A percentile compares a stretch with the other conserved stretches of the same genome.
These are phyloP conservation scores for Andrena dorsata DNA, from an alignment of 2,888 invertebrate species.

Conservation along the genomic window DNA sequence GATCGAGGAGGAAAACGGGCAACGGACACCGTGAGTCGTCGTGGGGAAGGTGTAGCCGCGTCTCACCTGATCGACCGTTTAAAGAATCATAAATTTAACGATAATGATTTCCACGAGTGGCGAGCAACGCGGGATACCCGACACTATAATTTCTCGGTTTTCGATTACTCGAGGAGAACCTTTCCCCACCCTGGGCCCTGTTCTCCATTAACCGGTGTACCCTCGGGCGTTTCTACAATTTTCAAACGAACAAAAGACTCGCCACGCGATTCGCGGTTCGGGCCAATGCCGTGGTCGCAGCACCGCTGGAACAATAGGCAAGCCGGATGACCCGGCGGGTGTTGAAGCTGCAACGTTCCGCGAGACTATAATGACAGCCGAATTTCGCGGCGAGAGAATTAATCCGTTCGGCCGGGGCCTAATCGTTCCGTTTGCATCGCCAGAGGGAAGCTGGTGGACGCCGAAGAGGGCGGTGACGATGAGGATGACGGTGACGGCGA, in stretches of 20 bases:
- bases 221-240: constrained; percentile 48
- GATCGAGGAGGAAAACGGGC: constrained; percentile 18
- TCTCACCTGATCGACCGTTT: constrained; percentile 61
- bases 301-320: too few species aligned
- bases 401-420: constrained; percentile 9
- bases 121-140: constrained; percentile 55
- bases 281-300: background rate
- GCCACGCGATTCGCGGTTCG: constrained; percentile 1
- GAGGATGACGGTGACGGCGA: constrained; percentile 61
- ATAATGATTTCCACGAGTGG: constrained; percentile 61
- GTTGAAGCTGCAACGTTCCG: too few species aligned
- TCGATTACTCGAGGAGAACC: constrained; percentile 55
- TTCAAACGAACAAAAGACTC: constrained; percentile 41
- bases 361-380: too few species aligned
- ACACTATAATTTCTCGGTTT: constrained; percentile 63
- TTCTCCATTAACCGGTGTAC: constrained; percentile 59
- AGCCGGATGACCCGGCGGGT: too few species aligned
- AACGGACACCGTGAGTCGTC: constrained; percentile 7
- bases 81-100: constrained; percentile 61
- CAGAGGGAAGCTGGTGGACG: constrained; percentile 24
- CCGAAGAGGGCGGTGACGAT: constrained; percentile 64
- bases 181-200: constrained; percentile 6
- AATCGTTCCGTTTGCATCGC: constrained; percentile 42
- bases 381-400: background rate
- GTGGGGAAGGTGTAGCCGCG: constrained; percentile 5